Conservation (phyloP, 2,888 invertebrate species). For the Drosophila subquinaria region DNA sequence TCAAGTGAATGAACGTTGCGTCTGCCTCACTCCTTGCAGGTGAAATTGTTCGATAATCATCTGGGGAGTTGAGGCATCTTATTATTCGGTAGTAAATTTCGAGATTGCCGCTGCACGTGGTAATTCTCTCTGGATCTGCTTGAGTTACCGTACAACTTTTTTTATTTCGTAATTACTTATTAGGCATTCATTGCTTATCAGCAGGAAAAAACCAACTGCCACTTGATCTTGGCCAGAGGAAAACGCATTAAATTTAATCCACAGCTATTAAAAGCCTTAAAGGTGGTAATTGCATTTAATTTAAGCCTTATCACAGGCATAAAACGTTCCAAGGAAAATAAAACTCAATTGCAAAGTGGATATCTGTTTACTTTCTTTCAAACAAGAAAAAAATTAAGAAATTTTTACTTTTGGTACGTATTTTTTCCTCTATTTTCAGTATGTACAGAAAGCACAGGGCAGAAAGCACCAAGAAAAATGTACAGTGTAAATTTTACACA, state of each 20-base stretch:
- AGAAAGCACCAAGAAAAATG: too few relatives aligned
- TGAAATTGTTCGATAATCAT: slow-evolving; percentile 60
- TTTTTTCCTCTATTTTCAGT: not conserved
- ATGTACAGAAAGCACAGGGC: too few relatives aligned
- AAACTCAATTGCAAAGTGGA: not conserved
- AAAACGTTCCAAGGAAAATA: not conserved
- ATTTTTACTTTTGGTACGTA: too few relatives aligned
- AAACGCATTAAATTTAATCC: slow-evolving; percentile 44
- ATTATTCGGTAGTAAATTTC: slow-evolving; percentile 63
- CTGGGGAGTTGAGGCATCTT: slow-evolving; percentile 60
- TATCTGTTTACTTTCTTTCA: slow-evolving; percentile 3
- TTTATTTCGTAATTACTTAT: slow-evolving; percentile 57
- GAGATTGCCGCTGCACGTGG: slow-evolving; percentile 61
- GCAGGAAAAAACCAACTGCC: slow-evolving; percentile 22
- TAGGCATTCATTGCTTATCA: slow-evolving; percentile 41
- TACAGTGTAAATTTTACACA: too few relatives aligned
- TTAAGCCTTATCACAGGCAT: slow-evolving; percentile 33
- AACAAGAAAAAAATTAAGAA: not conserved
- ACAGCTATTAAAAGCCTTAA: slow-evolving; percentile 33
- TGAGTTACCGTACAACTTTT: slow-evolving; percentile 44
- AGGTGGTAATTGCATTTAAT: slow-evolving; percentile 60
- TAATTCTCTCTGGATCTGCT: slow-evolving; percentile 46
- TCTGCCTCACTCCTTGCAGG: slow-evolving; percentile 43
- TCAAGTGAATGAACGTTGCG: slow-evolving; percentile 14
- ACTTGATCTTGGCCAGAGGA: slow-evolving; percentile 33